phyloP scores from a whole-genome alignment of 2,113 vertebrate genomes.

The Herpailurus yagouaroundi region DNA sequence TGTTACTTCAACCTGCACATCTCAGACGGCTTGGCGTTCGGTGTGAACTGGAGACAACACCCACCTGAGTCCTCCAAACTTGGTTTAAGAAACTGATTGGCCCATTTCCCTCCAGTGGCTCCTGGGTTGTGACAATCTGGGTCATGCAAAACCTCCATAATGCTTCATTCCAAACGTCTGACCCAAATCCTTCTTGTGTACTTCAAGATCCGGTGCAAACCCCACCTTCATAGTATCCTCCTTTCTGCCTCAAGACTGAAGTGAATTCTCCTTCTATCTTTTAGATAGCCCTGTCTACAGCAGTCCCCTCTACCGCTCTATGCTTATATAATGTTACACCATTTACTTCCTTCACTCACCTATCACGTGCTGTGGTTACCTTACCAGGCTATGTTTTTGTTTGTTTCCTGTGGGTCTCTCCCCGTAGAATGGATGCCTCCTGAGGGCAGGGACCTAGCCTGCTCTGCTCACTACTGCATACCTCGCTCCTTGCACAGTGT shows the following conservation, averaged over 20 bases:
- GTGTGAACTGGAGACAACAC: background rate
- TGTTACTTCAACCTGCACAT: background rate
- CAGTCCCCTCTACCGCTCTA: background rate
- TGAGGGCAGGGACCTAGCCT: background rate
- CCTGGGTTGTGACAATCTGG: background rate
- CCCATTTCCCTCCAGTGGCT: background rate
- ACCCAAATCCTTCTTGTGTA: background rate
- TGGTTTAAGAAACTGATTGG: background rate
- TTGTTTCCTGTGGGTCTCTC: background rate
- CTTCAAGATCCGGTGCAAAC: background rate
- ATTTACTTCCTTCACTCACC: background rate
- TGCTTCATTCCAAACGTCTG: background rate
- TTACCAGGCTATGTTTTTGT: background rate
- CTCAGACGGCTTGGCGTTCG: background rate
- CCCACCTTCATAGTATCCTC: background rate
- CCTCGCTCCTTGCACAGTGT: background rate
- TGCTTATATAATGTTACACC: background rate
- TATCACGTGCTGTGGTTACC: background rate
- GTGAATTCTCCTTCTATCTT: background rate
- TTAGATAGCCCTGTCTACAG: background rate
- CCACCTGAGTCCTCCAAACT: background rate
- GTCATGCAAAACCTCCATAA: background rate
- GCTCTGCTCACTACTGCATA: background rate
- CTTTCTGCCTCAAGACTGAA: background rate
- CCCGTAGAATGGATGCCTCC: background rate